Evolutionary conservation across 2,113 vertebrate genomes (phyloP).

Genomic region (Pterocles gutturalis): DNA sequence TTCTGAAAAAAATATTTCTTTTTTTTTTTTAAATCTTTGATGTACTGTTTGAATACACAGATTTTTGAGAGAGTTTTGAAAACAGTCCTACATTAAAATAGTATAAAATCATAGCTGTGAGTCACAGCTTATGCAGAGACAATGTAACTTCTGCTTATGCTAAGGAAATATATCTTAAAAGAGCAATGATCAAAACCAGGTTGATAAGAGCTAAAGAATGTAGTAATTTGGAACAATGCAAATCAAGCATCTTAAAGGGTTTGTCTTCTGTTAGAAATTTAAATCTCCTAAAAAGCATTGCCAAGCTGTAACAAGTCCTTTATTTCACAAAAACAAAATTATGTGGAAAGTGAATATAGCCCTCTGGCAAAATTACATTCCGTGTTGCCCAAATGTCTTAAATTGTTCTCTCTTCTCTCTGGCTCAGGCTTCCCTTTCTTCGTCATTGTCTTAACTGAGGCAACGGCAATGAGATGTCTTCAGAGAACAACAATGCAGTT

Average conservation of each 20-base stretch:
- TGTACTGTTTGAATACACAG: background rate
- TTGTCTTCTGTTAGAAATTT: conserved; percentile 48
- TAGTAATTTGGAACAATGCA: background rate
- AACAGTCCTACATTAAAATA: background rate
- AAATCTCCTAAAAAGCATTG: conserved; percentile 3
- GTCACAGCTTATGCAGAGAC: background rate
- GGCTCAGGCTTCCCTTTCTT: background rate
- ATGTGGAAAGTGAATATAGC: background rate
- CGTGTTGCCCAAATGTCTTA: background rate
- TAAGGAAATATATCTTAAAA: background rate
- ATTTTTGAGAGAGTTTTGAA: background rate
- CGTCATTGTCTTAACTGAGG: background rate
- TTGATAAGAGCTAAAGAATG: background rate
- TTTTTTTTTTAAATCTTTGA: background rate
- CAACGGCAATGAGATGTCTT: background rate
- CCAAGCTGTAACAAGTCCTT: conserved; percentile 29
- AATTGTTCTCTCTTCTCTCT: background rate
- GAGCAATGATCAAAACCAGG: background rate
- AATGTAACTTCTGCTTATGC: background rate
- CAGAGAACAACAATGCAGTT: background rate
- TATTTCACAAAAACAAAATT: conserved; percentile 4
- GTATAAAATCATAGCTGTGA: background rate
- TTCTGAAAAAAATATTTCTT: background rate
- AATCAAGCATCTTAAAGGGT: background rate
- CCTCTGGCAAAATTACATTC: background rate